Base-by-base conservation (phyloP, 1,140 invertebrate genomes). In the Chrysopa pallens region DNA sequence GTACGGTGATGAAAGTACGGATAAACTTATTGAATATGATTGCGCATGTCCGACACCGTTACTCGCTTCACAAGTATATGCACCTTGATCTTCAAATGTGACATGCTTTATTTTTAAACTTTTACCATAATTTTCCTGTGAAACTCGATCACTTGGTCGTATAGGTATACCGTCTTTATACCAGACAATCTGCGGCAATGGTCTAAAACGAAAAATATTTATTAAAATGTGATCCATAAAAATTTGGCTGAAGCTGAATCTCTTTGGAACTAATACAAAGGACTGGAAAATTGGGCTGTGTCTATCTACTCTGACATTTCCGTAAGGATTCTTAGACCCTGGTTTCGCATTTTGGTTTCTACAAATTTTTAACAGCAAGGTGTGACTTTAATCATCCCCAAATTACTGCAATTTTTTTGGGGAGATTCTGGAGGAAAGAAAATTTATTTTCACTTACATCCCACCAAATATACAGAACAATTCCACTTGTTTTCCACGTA, bases 401-500 rank as follows among this genome's bases (percentile, higher is more conserved):
- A n/a, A n/a, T n/a, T n/a, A n/a, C n/a, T n/a, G n/a, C n/a, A n/a
- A n/a, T n/a, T n/a, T n/a, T 8, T 8, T 35, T 2, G 38, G 38
- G 31, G 44, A n/a, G n/a, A n/a, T n/a, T n/a, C n/a, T n/a, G n/a
- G n/a, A n/a, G n/a, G n/a, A 40, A 39, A 42, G 38, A 40, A 46
- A 52, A 29, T n/a, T n/a, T n/a, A 39, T 48, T 6, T 49, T 44
- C 53, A 78, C 77, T 76, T 65, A 80, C 68, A 88, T 92, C 52
- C 89, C 89, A 52, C 88, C 88, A 61, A 70, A 90, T 51, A 94
- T 92, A 57, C 89, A 94, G 57, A 76, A 91, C 2, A 94, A 54
- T 54, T 84, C 79, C 4, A 84, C 73, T 48, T 74, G 76, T 55
- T 85, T 81, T 45, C 87, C 88, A 42, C 84, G 69, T 44, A 84